Conservation (phyloP, 2,797 vertebrate species). For the Poliocrania exsul region DNA sequence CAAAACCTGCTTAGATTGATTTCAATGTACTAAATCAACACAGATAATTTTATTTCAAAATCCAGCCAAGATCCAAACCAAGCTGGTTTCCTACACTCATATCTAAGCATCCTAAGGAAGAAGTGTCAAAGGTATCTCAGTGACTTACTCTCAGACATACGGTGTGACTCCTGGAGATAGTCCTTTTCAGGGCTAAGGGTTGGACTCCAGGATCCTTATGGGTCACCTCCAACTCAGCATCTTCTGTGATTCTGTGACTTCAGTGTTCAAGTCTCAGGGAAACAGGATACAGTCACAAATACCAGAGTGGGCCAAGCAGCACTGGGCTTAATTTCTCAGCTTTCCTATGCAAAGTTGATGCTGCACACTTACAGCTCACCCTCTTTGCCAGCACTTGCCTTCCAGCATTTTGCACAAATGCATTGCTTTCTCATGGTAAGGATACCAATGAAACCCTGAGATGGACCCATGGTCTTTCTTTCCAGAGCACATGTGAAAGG, state of each 20-base stretch:
- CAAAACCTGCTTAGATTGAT: not conserved
- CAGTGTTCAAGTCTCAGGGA: not conserved
- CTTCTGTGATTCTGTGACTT: not conserved
- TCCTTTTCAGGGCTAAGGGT: not conserved
- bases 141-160: not conserved
- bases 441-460: not conserved
- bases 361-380: not conserved
- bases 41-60: not conserved
- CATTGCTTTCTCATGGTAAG: not conserved
- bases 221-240: not conserved
- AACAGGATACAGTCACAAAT: not conserved
- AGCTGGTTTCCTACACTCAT: not conserved
- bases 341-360: not conserved
- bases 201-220: not conserved
- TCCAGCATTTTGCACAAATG: not conserved
- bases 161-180: not conserved
- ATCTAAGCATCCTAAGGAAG: not conserved
- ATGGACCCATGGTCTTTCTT: not conserved
- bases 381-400: not conserved
- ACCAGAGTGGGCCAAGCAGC: not conserved
- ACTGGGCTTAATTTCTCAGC: not conserved
- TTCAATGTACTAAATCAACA: not conserved
- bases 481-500: not conserved
- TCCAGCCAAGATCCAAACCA: not conserved
- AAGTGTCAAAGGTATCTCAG: not conserved